Evolutionary conservation across 2,888 invertebrate species (phyloP).

Genomic region (Paralinhomoeus sp.): DNA sequence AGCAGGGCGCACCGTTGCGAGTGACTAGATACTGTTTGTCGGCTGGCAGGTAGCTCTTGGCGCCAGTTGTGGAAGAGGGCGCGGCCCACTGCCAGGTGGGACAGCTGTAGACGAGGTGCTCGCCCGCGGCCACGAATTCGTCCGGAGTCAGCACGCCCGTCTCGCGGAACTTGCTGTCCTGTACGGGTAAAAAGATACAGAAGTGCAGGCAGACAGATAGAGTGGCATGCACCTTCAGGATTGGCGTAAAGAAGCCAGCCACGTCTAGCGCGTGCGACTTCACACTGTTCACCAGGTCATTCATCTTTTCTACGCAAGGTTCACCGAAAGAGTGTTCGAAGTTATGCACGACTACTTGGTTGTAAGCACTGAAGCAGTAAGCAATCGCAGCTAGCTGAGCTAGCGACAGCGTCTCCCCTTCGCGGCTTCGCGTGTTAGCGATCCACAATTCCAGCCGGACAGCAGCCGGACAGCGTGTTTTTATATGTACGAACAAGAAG

Average conservation of each 20-base stretch:
- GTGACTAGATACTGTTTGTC: slow-evolving; percentile 94
- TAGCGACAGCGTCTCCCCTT: too few species aligned
- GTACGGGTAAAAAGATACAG: slow-evolving; percentile 8
- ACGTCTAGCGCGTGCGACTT: slow-evolving; percentile 85
- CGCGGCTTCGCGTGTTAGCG: too few species aligned
- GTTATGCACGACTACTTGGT: too few species aligned
- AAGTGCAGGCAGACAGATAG: not conserved
- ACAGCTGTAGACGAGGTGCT: slow-evolving; percentile 92
- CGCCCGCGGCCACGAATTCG: slow-evolving; percentile 94
- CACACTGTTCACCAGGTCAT: slow-evolving; percentile 76
- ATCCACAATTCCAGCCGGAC: too few species aligned
- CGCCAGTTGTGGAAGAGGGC: slow-evolving; percentile 48
- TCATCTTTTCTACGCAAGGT: too few species aligned
- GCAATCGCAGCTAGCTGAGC: too few species aligned
- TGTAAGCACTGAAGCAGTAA: too few species aligned
- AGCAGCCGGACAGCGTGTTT: too few species aligned
- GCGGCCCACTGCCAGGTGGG: slow-evolving; percentile 97
- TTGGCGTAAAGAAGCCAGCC: slow-evolving; percentile 83
- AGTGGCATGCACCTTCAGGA: slow-evolving; percentile 46
- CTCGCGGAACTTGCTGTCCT: slow-evolving; percentile 91
- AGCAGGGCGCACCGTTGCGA: slow-evolving; percentile 40
- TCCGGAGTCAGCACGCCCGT: slow-evolving; percentile 95
- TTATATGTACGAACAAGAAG: too few species aligned
- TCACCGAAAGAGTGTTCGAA: too few species aligned
- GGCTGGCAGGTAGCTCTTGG: slow-evolving; percentile 60